Conservation (phyloP, 2,888 invertebrate species). For the Lampropteryx suffumata region DNA sequence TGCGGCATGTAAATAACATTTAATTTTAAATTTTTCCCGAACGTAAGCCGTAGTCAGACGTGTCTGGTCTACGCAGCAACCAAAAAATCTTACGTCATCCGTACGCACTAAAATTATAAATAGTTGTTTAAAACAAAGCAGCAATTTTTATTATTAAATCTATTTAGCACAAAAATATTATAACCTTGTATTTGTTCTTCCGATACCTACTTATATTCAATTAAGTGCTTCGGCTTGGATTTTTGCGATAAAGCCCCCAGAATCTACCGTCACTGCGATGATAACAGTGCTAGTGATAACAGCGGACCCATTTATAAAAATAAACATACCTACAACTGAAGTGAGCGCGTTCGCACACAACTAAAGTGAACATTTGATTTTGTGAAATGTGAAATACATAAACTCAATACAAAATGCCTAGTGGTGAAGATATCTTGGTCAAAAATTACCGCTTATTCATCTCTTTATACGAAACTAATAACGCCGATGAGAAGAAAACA, state of each 20-base stretch:
- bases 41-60: not conserved
- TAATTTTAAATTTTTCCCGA: not conserved
- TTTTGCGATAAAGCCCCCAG: not conserved
- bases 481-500: conserved; percentile 23
- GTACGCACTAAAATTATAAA: too few species aligned
- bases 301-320: not conserved
- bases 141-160: too few species aligned
- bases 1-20: not conserved
- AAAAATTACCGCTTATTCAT: conserved; percentile 33
- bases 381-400: not conserved
- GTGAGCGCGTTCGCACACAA: conserved; percentile 1
- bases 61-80: not conserved
- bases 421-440: conserved; percentile 17
- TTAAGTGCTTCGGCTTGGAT: not conserved
- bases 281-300: conserved; percentile 12
- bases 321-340: conserved; percentile 8
- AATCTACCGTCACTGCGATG: not conserved
- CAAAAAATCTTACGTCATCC: too few species aligned
- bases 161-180: too few species aligned
- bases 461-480: conserved; percentile 28
- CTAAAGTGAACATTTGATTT: not conserved
- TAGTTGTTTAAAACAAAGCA: too few species aligned
- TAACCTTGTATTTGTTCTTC: too few species aligned
- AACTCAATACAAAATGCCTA: conserved; percentile 1
- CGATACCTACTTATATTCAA: not conserved